Evolutionary conservation across 2,113 vertebrate genomes (phyloP), one percentile per base, ranked within the genome.

Genomic region (Rhynchomys soricoides): DNA sequence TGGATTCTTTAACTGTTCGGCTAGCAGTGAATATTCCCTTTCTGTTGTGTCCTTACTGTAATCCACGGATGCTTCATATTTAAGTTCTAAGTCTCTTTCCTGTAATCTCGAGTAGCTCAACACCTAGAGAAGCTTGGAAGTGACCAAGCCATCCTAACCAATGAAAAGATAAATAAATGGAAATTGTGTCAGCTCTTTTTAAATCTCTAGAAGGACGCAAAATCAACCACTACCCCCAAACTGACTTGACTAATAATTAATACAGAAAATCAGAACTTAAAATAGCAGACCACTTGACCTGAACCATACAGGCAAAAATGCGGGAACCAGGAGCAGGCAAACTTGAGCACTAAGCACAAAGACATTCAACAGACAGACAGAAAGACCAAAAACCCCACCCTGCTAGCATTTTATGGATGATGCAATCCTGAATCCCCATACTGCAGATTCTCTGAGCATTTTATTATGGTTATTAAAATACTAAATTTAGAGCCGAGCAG

Each of bases 351-450:
- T 43, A 62, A 70, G 31, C 43, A 13, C 66, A 29, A 86, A 70
- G 16, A 50, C 48, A 70, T 22, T 57, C 22, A 55, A 17, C 22
- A 89, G 15, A 57, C 21, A 1, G n/a, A 17, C 62, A 83, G 55
- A 50, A 16, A 5, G n/a, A n/a, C n/a, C 13, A 71, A 45, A 43
- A 82, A 12, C 0, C 0, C 4, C 17, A 2, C 0, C 3, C 59
- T 12, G n/a, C 11, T 19, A 43, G 34, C 3, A 8, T 59, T 70
- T 75, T 17, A 57, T 64, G 70, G 12, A 22, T 12, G 1, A 74
- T 19, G 34, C 3, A 6, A 1, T 6, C 16, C 1, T 6, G 16
- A 6, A 11, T 43, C 1, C 9, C 1, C 3, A 6, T 19, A 26
- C 16, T 71, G 13, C 22, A 24, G 11, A 52, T 13, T 48, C 50